Evolutionary conservation across 2,888 invertebrate genomes (phyloP).

Genomic region (Caenorhabditis becei): DNA sequence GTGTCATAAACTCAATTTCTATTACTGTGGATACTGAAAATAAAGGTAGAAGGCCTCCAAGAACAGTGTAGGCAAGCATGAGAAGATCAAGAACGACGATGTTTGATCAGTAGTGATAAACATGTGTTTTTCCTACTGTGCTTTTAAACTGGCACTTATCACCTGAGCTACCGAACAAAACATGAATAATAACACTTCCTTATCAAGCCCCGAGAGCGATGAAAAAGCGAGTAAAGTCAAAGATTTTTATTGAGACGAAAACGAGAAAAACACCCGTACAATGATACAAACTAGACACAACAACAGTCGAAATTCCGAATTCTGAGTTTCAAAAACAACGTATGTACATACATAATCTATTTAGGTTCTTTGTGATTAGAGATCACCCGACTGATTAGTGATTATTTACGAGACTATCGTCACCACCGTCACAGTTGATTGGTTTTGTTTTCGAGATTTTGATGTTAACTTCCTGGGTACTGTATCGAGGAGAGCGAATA

Average conservation of each 20-base stretch:
- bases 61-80: neutral
- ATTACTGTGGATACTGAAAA: slow-evolving; percentile 7
- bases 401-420: slow-evolving; percentile 32
- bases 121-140: neutral
- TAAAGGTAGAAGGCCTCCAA: neutral
- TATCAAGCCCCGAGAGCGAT: neutral
- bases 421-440: slow-evolving; percentile 40
- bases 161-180: neutral
- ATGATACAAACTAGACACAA: slow-evolving; percentile 8
- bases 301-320: neutral
- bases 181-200: neutral
- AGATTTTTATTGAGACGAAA: neutral
- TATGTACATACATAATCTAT: neutral
- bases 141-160: neutral
- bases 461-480: slow-evolving; percentile 54
- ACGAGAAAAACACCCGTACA: neutral
- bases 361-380: neutral
- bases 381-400: neutral
- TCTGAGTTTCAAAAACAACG: slow-evolving; percentile 2
- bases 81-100: neutral
- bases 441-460: slow-evolving; percentile 25
- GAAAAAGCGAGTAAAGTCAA: neutral
- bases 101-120: neutral
- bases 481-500: slow-evolving; percentile 74
- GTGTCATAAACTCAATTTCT: slow-evolving; percentile 50